Evolutionary conservation across 2,797 vertebrate species (phyloP).

Genomic region (Alectoris magna): DNA sequence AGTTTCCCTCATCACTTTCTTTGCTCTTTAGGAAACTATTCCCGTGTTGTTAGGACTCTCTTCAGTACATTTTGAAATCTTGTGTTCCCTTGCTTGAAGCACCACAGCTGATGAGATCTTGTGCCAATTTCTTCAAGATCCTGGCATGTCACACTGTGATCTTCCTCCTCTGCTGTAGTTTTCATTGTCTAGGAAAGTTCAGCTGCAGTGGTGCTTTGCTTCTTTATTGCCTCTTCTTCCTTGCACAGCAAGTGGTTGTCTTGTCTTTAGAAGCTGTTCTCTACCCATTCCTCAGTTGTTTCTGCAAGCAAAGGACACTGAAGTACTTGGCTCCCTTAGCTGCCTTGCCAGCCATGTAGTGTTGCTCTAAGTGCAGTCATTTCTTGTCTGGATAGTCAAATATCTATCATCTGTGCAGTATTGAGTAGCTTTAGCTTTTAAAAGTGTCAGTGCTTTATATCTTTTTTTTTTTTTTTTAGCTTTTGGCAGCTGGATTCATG

Average conservation of each 20-base stretch:
- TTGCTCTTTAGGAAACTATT: not conserved
- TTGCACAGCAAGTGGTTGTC: not conserved
- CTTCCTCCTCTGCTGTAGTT: not conserved
- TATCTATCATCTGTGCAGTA: not conserved
- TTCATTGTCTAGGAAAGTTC: not conserved
- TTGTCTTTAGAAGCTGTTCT: not conserved
- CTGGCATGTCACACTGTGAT: not conserved
- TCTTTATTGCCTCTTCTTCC: not conserved
- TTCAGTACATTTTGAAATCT: not conserved
- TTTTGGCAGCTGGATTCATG: not conserved
- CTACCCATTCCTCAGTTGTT: not conserved
- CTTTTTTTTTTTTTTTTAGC: not conserved
- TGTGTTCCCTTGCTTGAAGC: not conserved
- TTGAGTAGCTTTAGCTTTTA: not conserved
- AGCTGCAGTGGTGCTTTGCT: not conserved
- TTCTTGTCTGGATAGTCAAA: not conserved
- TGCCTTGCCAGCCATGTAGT: not conserved
- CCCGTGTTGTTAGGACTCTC: not conserved
- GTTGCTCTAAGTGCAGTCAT: not conserved
- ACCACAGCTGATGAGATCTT: not conserved
- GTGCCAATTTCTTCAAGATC: not conserved
- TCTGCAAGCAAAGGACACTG: not conserved
- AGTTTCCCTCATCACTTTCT: not conserved
- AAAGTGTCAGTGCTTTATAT: not conserved
- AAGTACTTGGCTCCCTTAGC: not conserved